Evolutionary conservation across 2,888 invertebrate species (phyloP), one percentile per base, ranked within the genome.

Genomic region (Antheraea yamamai): DNA sequence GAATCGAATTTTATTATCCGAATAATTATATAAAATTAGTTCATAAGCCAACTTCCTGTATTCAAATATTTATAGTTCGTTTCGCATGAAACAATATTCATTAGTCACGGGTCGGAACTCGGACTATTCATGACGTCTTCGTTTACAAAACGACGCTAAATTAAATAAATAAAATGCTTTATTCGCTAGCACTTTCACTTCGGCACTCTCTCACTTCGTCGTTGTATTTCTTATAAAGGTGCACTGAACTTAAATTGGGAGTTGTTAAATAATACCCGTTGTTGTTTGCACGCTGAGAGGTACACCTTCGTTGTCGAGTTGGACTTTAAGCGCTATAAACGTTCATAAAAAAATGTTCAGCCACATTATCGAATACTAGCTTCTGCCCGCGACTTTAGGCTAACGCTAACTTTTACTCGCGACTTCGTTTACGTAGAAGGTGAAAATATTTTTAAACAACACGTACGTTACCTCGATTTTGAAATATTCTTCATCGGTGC

Each of bases 141-240:
- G 20, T n/a, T 39, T n/a, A 39, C 35, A 39, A 39, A 70, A 70
- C 70, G 39, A 20, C 10, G 70, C 10, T 70, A 70, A 70, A 39
- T 39, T 70, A 70, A 70, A 70, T 70, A 70, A 70, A 70, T 70
- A 70, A 70, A 66, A n/a, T 39, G 39, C 70, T 70, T 70, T 70
- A 70, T 70, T 70, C 39, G 39, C 39, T n/a, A 39, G 70, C 70
- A 75, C 74, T 75, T 75, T 75, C 74, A 75, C 74, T 74, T 71
- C 26, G 18, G 61, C 74, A 64, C 47, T 71, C 74, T 75, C 71
- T 72, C 73, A 39, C 30, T 64, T 39, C 51, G 74, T 74, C 71
- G 61, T 72, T 20, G 47, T 58, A 71, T 61, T 72, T 72, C 39
- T 75, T 61, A 70, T 72, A 39, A 71, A 71, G 51, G 74, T 71